phyloP scores from a whole-genome alignment of 2,113 vertebrate genomes.

The Cephalophus harveyi region DNA sequence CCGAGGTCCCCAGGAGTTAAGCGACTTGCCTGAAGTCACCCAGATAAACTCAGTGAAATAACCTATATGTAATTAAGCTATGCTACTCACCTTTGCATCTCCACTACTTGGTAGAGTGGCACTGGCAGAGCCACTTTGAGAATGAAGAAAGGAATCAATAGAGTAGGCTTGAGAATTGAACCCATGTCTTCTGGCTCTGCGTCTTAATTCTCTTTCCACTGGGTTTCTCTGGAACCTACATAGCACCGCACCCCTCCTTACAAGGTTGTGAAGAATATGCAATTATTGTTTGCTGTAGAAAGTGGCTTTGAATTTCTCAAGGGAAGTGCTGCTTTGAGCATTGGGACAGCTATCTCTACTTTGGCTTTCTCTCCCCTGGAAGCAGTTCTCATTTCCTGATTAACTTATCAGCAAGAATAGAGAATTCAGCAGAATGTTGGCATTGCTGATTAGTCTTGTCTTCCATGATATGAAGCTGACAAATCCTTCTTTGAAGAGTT shows the following conservation, averaged over 20 bases:
- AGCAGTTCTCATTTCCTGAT: conserved; percentile 9
- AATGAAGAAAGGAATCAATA: neutral
- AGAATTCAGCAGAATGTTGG: neutral
- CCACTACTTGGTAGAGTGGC: neutral
- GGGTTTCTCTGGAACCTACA: neutral
- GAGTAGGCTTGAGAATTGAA: neutral
- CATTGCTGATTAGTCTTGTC: neutral
- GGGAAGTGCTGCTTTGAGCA: neutral
- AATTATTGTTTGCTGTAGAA: neutral
- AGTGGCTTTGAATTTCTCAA: neutral
- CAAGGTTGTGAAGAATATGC: neutral
- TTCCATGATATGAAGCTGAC: neutral
- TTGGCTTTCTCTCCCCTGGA: neutral
- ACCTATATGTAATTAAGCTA: neutral
- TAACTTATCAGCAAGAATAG: neutral
- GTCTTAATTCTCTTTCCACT: neutral
- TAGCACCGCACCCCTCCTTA: neutral
- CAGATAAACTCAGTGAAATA: neutral
- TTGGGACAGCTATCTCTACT: neutral
- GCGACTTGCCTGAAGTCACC: neutral
- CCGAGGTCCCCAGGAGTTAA: neutral
- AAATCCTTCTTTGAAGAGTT: conserved; percentile 41
- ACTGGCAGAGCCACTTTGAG: neutral
- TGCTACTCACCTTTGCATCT: neutral
- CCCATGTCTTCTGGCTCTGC: neutral